A percentile compares a stretch with the other conserved stretches of the same genome.
Conservation (phyloP, 2,888 invertebrate genomes). For the Xestia ashworthii region DNA sequence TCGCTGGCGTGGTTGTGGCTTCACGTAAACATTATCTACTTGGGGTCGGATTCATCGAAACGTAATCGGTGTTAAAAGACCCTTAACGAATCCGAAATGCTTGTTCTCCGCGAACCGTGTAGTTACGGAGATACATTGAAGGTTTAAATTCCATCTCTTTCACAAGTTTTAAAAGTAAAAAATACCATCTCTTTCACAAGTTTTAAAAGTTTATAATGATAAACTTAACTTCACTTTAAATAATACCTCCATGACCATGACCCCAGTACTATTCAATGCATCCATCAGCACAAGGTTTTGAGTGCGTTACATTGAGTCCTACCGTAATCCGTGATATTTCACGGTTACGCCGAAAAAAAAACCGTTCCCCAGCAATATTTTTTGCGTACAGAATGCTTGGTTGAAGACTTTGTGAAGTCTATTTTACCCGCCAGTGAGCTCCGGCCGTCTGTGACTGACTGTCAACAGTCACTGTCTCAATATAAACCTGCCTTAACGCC, state of each 20-base stretch:
- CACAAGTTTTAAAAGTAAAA: neutral
- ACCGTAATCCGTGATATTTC: neutral
- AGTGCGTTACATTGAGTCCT: neutral
- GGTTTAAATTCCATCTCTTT: neutral
- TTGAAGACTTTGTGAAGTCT: neutral
- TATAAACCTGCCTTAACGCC: conserved; percentile 18
- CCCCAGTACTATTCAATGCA: neutral
- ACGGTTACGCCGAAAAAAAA: neutral
- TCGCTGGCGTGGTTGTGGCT: neutral
- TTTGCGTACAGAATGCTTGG: neutral
- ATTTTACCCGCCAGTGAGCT: neutral
- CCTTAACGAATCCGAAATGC: neutral
- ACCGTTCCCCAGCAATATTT: neutral
- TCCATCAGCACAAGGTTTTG: neutral
- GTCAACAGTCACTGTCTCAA: neutral
- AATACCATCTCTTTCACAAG: neutral
- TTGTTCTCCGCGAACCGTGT: neutral
- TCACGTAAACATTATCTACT: neutral
- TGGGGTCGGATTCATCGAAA: neutral
- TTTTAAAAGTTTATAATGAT: neutral
- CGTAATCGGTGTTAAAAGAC: neutral
- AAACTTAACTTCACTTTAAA: neutral
- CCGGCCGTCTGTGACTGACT: neutral
- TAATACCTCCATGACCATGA: neutral
- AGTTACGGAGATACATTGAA: neutral